Base-by-base conservation (phyloP, 2,888 invertebrate species). In the Ernsta delagoae region DNA sequence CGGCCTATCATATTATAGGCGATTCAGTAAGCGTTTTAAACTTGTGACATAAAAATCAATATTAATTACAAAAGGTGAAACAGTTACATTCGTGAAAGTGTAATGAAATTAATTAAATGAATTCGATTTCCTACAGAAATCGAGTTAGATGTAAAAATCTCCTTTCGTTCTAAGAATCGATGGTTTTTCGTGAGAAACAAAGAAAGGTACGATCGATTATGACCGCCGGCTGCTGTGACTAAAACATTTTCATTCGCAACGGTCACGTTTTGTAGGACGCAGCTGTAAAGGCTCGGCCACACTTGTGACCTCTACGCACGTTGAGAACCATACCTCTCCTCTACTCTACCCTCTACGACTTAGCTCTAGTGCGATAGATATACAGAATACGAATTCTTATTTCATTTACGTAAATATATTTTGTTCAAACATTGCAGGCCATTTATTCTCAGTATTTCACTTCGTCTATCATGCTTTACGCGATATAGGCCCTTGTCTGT, bases 261-360 rank as follows among this genome's bases (percentile, higher is more conserved):
- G 69, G 63, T 63, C 69, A 69, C 69, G 69, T 63, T 69, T 69
- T 69, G 56, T 69, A 63, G 68, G 68, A 68, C 68, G 54, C 56
- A 56, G 31, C 5, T 56, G 9, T 68, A 62, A 68, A 63, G 69
- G 53, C 53, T 59, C n/a, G 59, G 41, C 8, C 53, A 3, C 4
- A 53, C 43, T 64, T 53, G 50, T 50, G 50, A 50, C 8, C 6
- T 50, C 16, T 50, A 50, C 50, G 50, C 50, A 45, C 36, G 6
- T 36, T 5, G 5, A 36, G 36, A 36, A 36, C 1, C 6, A 6
- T 36, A 6, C 36, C 36, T 43, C 11, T 43, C n/a, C n/a, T n/a
- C n/a, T n/a, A 3, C 24, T 24, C 24, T 24, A 24, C 24, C 24
- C 24, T 24, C 24, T 24, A 24, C 24, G 24, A 24, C 24, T 1